phyloP scores from a whole-genome alignment of 2,888 invertebrate genomes.

The Oscheius sp. region DNA sequence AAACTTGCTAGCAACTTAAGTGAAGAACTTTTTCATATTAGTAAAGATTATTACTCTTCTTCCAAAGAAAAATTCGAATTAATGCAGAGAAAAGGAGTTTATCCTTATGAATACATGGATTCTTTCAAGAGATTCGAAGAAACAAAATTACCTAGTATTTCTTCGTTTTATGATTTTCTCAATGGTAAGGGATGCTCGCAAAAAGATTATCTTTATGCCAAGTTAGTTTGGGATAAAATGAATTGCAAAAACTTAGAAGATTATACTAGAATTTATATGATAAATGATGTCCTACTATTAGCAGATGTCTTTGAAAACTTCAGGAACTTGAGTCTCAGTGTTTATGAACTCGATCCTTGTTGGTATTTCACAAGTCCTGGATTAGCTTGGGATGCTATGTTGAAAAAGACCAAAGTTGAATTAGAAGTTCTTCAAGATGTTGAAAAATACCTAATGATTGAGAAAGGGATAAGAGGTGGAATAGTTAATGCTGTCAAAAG shows the following conservation, averaged over 20 bases:
- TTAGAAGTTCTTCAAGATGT: slow-evolving; percentile 64
- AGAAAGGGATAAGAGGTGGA: slow-evolving; percentile 41
- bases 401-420: slow-evolving; percentile 59
- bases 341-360: slow-evolving; percentile 61
- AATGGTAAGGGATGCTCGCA: slow-evolving; percentile 41
- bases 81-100: slow-evolving; percentile 60
- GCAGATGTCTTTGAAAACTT: too few relatives aligned
- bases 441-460: slow-evolving; percentile 63
- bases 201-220: slow-evolving; percentile 56
- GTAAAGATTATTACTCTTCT: slow-evolving; percentile 41
- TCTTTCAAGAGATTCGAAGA: slow-evolving; percentile 58
- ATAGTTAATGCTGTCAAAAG: slow-evolving; percentile 4
- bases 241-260: slow-evolving; percentile 32
- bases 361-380: slow-evolving; percentile 55
- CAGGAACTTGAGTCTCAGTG: background rate
- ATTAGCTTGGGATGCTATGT: slow-evolving; percentile 66
- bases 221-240: slow-evolving; percentile 44
- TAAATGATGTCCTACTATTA: too few relatives aligned
- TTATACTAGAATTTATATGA: slow-evolving; percentile 54
- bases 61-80: slow-evolving; percentile 40
- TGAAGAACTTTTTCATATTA: slow-evolving; percentile 40
- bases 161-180: slow-evolving; percentile 50
- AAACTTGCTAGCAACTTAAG: slow-evolving; percentile 51
- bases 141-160: slow-evolving; percentile 51
- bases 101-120: slow-evolving; percentile 71